Conservation (phyloP, 64 coral and sea anemone genomes). For the Anthopleura sola region DNA sequence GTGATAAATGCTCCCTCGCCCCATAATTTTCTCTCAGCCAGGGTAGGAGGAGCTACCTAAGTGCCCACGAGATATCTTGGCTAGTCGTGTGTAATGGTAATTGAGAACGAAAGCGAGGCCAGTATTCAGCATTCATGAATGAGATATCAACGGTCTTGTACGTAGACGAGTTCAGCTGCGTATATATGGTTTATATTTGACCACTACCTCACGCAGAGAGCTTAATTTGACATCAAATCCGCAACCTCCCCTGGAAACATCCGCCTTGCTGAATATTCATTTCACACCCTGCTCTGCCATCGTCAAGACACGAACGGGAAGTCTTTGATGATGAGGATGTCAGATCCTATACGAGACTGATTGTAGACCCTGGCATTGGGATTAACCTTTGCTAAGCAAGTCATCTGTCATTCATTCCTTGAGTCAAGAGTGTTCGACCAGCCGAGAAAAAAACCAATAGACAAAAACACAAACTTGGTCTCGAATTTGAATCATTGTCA, state of each 20-base stretch:
- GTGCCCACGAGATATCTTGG: not conserved
- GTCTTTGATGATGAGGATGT: constrained; percentile 34
- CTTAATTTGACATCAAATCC: constrained; percentile 5
- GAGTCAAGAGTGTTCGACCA: not conserved
- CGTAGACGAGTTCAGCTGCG: not conserved
- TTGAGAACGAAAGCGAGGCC: not conserved
- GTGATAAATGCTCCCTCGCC: too few species aligned
- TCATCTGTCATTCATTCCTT: not conserved
- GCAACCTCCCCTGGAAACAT: constrained; percentile 8
- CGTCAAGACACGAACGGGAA: not conserved
- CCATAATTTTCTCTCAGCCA: not conserved
- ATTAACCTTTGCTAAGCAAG: constrained; percentile 23
- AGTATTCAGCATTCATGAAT: not conserved
- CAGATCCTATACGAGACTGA: constrained; percentile 22
- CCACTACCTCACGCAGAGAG: constrained; percentile 1
- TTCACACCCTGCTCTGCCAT: not conserved
- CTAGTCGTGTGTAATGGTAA: not conserved
- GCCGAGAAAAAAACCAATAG: not conserved
- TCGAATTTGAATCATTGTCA: not conserved
- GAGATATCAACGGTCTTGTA: not conserved
- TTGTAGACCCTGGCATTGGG: constrained; percentile 27
- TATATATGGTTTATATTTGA: not conserved
- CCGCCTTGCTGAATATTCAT: constrained; percentile 12
- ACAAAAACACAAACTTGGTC: not conserved
- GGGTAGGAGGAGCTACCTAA: not conserved